Evolutionary conservation across 2,888 invertebrate genomes (phyloP).

Genomic region (Leptopilina drosophilae): DNA sequence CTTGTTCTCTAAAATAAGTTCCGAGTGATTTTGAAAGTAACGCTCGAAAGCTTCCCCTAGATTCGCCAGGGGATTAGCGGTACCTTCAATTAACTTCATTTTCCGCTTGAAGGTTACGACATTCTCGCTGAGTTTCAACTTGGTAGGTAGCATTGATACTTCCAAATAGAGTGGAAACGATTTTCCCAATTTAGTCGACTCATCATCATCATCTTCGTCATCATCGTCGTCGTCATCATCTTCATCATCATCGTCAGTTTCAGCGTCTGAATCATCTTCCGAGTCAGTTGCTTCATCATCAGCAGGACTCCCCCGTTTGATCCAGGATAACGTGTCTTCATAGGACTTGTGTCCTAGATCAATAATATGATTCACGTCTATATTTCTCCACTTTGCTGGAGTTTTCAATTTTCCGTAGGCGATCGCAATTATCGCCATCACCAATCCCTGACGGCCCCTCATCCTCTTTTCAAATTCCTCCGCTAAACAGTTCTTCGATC

Average conservation of each 20-base stretch:
- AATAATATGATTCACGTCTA: conserved; percentile 68
- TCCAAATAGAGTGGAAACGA: conserved; percentile 63
- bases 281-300: conserved; percentile 50
- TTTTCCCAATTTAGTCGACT: conserved; percentile 38
- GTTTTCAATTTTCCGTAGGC: conserved; percentile 63
- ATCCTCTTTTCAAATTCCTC: conserved; percentile 53
- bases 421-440: conserved; percentile 64
- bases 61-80: conserved; percentile 68
- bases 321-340: conserved; percentile 61
- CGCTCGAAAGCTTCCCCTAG: conserved; percentile 70
- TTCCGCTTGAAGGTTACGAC: conserved; percentile 60
- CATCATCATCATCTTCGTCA: conserved; percentile 44
- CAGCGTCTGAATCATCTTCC: conserved; percentile 55
- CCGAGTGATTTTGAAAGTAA: conserved; percentile 65
- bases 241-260: conserved; percentile 54
- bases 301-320: conserved; percentile 56
- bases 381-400: conserved; percentile 64
- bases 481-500: conserved; percentile 62
- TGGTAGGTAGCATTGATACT: conserved; percentile 66
- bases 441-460: conserved; percentile 68
- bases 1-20: conserved; percentile 69
- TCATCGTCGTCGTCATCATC: conserved; percentile 54
- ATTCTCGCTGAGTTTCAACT: conserved; percentile 62
- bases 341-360: conserved; percentile 59
- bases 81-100: conserved; percentile 62